phyloP scores from a whole-genome alignment of 92 coral and sea anemone genomes.

The Bergia sp. region DNA sequence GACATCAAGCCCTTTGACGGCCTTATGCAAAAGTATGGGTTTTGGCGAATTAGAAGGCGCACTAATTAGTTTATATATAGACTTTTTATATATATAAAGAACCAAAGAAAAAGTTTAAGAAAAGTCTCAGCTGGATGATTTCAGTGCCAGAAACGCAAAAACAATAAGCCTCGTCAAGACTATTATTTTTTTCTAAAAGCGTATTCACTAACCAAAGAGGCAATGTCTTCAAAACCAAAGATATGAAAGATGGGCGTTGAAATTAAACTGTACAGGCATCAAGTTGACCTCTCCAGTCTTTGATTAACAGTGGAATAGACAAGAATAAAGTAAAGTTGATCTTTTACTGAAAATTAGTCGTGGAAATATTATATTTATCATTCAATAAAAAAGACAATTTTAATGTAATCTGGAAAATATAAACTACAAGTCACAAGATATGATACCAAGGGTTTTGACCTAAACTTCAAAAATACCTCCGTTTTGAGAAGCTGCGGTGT shows the following conservation, averaged over 20 bases:
- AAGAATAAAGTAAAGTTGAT: neutral
- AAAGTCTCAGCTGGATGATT: neutral
- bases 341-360: neutral
- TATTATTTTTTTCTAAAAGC: too few species aligned
- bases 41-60: too few species aligned
- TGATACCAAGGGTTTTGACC: neutral
- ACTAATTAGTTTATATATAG: too few species aligned
- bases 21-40: too few species aligned
- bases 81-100: too few species aligned
- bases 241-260: neutral
- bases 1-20: too few species aligned
- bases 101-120: too few species aligned
- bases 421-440: neutral
- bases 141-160: neutral
- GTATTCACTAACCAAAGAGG: neutral
- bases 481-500: neutral
- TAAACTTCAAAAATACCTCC: neutral
- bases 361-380: too few species aligned
- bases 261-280: neutral
- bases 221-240: too few species aligned
- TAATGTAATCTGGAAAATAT: neutral
- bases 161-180: neutral
- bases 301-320: neutral
- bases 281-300: neutral
- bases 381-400: neutral